phyloP scores from a whole-genome alignment of 2,888 invertebrate genomes.

The Tortrix viridana region DNA sequence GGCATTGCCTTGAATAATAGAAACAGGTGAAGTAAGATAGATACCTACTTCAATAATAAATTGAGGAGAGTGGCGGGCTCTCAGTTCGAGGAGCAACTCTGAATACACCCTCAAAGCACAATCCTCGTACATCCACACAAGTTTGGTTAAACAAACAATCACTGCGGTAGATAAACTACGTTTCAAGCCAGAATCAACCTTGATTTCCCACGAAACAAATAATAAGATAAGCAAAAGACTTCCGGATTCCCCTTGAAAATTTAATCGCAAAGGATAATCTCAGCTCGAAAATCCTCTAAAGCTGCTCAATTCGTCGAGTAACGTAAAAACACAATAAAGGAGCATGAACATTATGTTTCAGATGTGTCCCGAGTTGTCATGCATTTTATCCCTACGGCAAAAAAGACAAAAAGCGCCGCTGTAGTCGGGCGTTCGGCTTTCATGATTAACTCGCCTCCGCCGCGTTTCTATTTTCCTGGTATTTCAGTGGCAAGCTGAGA shows the following conservation, averaged over 20 bases:
- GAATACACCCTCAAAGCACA: neutral
- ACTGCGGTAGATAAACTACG: neutral
- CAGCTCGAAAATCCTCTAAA: conserved; percentile 4
- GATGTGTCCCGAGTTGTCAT: conserved; percentile 45
- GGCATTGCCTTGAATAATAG: too few relatives aligned
- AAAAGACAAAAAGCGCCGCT: conserved; percentile 58
- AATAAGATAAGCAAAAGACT: conserved; percentile 9
- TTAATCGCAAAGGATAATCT: conserved; percentile 19
- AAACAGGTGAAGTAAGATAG: too few relatives aligned
- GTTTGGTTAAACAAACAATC: neutral
- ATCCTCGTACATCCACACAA: neutral
- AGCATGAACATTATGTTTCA: conserved; percentile 31
- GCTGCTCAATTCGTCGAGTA: conserved; percentile 14
- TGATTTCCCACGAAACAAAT: conserved; percentile 2
- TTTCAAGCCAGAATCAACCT: neutral
- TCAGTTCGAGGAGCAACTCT: neutral
- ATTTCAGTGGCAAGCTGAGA: conserved; percentile 36
- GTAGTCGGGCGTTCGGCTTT: conserved; percentile 62
- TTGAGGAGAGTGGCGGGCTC: too few relatives aligned
- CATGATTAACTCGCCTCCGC: conserved; percentile 63
- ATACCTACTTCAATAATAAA: too few relatives aligned
- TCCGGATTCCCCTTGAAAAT: conserved; percentile 16
- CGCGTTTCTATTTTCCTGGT: conserved; percentile 54
- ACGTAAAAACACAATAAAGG: conserved; percentile 20
- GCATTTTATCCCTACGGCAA: conserved; percentile 48